Evolutionary conservation across 2,888 invertebrate species (phyloP).

Genomic region (Ennomos fuscantarius): DNA sequence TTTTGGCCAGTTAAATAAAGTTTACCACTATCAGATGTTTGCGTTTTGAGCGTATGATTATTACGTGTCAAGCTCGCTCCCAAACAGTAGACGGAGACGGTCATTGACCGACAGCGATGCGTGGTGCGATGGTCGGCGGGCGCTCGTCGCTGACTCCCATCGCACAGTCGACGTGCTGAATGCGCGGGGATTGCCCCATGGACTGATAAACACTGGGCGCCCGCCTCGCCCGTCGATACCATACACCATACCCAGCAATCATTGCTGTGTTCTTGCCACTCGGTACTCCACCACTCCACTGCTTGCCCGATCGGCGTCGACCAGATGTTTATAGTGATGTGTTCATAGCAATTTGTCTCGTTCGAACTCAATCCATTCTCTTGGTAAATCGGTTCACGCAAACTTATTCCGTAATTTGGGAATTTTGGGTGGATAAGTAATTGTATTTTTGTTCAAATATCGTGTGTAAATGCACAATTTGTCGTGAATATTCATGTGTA

Average conservation of each 20-base stretch:
- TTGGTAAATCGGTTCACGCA: conserved; percentile 21
- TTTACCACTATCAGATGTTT: conserved; percentile 36
- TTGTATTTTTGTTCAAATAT: conserved; percentile 17
- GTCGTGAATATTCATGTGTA: conserved; percentile 26
- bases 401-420: conserved; percentile 22
- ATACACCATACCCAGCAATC: conserved; percentile 11
- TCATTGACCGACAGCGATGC: conserved; percentile 41
- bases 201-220: conserved; percentile 36
- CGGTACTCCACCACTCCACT: conserved; percentile 13
- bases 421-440: conserved; percentile 22
- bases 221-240: conserved; percentile 37
- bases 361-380: conserved; percentile 30
- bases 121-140: conserved; percentile 23
- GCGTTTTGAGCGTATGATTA: conserved; percentile 38
- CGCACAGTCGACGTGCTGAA: conserved; percentile 14
- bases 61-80: conserved; percentile 41
- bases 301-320: conserved; percentile 13
- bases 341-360: conserved; percentile 27
- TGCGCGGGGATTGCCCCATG: conserved; percentile 33
- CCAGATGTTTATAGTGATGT: conserved; percentile 28
- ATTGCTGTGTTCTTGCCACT: conserved; percentile 7
- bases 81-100: conserved; percentile 41
- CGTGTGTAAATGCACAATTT: conserved; percentile 23
- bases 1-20: conserved; percentile 26
- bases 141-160: conserved; percentile 19